phyloP scores from a whole-genome alignment of 2,797 vertebrate genomes.

The Phrynocephalus forsythii region DNA sequence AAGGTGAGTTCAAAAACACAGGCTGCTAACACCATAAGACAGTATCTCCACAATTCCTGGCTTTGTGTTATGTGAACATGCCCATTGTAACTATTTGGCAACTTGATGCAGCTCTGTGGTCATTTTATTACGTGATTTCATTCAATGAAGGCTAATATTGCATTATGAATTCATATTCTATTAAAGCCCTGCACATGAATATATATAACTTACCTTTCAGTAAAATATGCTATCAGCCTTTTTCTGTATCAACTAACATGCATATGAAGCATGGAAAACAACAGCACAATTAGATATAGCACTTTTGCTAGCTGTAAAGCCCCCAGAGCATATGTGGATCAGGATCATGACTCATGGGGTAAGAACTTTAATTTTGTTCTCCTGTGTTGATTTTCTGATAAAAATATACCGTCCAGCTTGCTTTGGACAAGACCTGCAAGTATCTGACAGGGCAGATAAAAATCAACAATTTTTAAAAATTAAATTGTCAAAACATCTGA shows the following conservation, averaged over 20 bases:
- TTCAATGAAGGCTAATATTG: neutral
- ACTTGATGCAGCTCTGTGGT: neutral
- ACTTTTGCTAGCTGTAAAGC: neutral
- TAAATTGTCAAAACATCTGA: too few relatives aligned
- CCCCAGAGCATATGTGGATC: neutral
- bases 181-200: neutral
- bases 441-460: too few relatives aligned
- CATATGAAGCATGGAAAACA: neutral
- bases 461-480: too few relatives aligned
- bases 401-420: too few relatives aligned
- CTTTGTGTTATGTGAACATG: neutral
- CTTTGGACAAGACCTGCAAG: too few relatives aligned
- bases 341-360: neutral
- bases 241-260: neutral
- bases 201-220: neutral
- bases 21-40: neutral
- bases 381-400: too few relatives aligned
- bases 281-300: neutral
- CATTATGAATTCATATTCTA: neutral
- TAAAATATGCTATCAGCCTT: neutral
- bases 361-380: neutral
- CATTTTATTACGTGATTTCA: neutral
- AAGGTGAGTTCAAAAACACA: too few relatives aligned
- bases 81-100: neutral
- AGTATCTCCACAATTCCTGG: neutral